Evolutionary conservation across 1,140 invertebrate species (phyloP).

Genomic region (Palaemon carinicauda): DNA sequence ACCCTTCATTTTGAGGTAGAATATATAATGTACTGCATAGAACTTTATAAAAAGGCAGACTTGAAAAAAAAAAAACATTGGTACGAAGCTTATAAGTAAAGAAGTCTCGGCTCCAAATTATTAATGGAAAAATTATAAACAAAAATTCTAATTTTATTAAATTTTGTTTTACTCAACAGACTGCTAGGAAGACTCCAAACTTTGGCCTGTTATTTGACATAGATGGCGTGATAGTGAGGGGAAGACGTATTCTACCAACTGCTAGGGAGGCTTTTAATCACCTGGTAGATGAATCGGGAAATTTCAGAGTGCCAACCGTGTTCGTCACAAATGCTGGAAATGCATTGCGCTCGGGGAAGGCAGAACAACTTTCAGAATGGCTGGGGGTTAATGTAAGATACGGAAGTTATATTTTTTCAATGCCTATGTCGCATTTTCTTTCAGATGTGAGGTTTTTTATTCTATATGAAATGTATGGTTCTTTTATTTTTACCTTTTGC

Average conservation of each 20-base stretch:
- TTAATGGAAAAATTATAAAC: too few species aligned
- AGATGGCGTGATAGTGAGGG: constrained; percentile 77
- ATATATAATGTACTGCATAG: too few species aligned
- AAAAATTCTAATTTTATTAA: not conserved
- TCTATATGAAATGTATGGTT: not conserved
- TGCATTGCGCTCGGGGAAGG: constrained; percentile 71
- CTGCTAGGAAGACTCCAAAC: constrained; percentile 25
- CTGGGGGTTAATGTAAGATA: constrained; percentile 67
- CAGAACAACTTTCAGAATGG: constrained; percentile 73
- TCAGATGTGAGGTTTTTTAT: too few species aligned
- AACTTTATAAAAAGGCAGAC: too few species aligned
- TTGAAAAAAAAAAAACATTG: too few species aligned
- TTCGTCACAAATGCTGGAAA: constrained; percentile 79
- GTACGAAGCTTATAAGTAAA: too few species aligned
- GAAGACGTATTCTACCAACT: constrained; percentile 72
- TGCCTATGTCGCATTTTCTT: not conserved
- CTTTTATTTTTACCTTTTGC: not conserved
- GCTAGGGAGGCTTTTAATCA: constrained; percentile 70
- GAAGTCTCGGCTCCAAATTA: too few species aligned
- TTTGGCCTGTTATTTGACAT: constrained; percentile 79
- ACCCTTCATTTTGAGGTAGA: too few species aligned
- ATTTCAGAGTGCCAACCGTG: constrained; percentile 74
- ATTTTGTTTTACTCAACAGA: not conserved
- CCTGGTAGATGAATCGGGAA: constrained; percentile 68
- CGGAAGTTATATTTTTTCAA: too few species aligned